Evolutionary conservation across 53 echinoderm and acorn worm species (phyloP), one percentile per base, ranked within the genome.

Genomic region (Mesocentrotus franciscanus): DNA sequence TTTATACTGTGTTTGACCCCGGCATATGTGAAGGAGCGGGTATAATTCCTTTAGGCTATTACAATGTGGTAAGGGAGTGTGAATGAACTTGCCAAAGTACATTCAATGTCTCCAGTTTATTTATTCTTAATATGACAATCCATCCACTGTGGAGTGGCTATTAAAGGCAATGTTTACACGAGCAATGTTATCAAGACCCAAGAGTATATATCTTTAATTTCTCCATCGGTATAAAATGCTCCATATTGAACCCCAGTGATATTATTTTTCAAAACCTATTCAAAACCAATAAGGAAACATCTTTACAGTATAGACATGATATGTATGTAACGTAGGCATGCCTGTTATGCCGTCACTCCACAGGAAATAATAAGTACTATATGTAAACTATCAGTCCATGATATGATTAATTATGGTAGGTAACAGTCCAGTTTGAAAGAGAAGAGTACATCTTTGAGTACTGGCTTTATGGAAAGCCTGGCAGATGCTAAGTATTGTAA

Each of bases 111-210:
- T 81, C 36, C 42, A 74, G 18, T 39, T 39, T 81, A 42, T 81
- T 81, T 81, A 42, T 36, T 81, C 36, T 27, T 81, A 81, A 39
- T 42, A 39, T 58, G n/a, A 87, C 58, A 87, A 58, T 87, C 87
- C 87, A 87, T 87, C 87, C 87, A 87, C n/a, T 87, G 87, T 87
- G 87, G 87, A 87, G 87, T 87, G 87, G 34, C 22, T 57, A 87
- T n/a, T 27, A 49, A 87, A 58, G 58, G 34, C 87, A 87, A 7
- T 84, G 84, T 42, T 42, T 1, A 84, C 17, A 84, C 84, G 12
- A 74, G 42, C 6, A 81, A 64, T 64, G 15, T 64, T 4, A 64
- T 64, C 20, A 18, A 64, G 64, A 76, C 33, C 30, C 4, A 1
- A 30, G 20, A 76, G 15, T 32, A 42, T 32, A 42, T 15, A 18